Conservation (phyloP, 2,888 invertebrate genomes). For the Zygothrica quintamaculata region DNA sequence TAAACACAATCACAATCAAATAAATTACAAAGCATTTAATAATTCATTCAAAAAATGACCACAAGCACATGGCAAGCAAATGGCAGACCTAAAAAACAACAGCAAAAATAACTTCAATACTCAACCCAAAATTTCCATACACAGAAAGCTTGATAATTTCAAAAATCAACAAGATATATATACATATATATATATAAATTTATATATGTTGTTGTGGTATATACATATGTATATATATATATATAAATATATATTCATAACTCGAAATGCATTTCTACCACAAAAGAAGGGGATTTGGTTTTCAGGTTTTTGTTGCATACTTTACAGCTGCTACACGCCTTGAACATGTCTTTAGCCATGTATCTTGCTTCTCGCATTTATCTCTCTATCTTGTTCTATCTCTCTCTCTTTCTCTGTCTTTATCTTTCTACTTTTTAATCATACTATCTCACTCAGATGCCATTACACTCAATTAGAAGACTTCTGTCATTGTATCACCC, state of each 20-base stretch:
- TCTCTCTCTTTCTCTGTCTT: not conserved
- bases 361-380: constrained; percentile 22
- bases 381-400: constrained; percentile 11
- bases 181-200: constrained; percentile 5
- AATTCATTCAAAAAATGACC: constrained; percentile 77
- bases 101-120: not conserved
- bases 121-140: constrained; percentile 7
- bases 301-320: constrained; percentile 56
- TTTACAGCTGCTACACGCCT: constrained; percentile 52
- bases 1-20: constrained; percentile 77
- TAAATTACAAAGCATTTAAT: constrained; percentile 80
- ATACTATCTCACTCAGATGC: constrained; percentile 32
- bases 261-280: constrained; percentile 76
- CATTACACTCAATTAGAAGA: constrained; percentile 78
- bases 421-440: not conserved
- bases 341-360: constrained; percentile 54
- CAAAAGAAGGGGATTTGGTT: constrained; percentile 43
- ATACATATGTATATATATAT: constrained; percentile 4
- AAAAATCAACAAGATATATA: constrained; percentile 75
- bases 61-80: constrained; percentile 60
- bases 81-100: constrained; percentile 34
- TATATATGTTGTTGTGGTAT: constrained; percentile 17
- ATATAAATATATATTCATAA: constrained; percentile 66
- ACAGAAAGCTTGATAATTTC: constrained; percentile 71
- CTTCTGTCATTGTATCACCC: constrained; percentile 63